These are phyloP conservation scores for Dasypolia templi DNA, from an alignment of 2,888 invertebrate genomes.

Conservation along the genomic window DNA sequence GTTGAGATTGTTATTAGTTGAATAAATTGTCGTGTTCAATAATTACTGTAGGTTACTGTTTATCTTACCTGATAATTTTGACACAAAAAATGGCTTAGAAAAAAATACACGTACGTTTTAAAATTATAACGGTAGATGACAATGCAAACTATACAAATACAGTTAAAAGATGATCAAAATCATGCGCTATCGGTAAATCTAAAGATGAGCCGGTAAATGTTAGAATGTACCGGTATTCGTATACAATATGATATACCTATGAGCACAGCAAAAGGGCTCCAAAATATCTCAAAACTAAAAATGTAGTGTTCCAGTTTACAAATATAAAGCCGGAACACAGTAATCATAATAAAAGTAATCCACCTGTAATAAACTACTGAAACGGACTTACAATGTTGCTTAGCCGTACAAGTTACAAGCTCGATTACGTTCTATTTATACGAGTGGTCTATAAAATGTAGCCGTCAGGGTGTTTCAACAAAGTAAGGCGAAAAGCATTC, in stretches of 20 bases:
- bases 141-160: background rate
- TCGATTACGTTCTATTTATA: slow-evolving; percentile 60
- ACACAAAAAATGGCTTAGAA: background rate
- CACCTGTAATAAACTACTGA: slow-evolving; percentile 36
- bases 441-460: slow-evolving; percentile 49
- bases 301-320: background rate
- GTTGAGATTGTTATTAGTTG: background rate
- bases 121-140: slow-evolving; percentile 20
- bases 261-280: background rate
- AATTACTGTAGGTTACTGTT: background rate
- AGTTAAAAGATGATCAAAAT: slow-evolving; percentile 7
- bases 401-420: slow-evolving; percentile 53
- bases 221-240: slow-evolving; percentile 9
- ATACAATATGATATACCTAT: too few species aligned
- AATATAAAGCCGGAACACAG: slow-evolving; percentile 7
- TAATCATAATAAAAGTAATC: slow-evolving; percentile 15
- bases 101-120: background rate
- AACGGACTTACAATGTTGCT: slow-evolving; percentile 49
- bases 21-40: background rate
- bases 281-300: background rate
- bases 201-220: background rate
- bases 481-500: slow-evolving; percentile 49
- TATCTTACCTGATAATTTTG: background rate
- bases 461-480: slow-evolving; percentile 40
- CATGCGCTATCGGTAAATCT: background rate